Evolutionary conservation across 2,888 invertebrate species (phyloP), one percentile per base, ranked within the genome.

Genomic region (Drosophila barbarae): DNA sequence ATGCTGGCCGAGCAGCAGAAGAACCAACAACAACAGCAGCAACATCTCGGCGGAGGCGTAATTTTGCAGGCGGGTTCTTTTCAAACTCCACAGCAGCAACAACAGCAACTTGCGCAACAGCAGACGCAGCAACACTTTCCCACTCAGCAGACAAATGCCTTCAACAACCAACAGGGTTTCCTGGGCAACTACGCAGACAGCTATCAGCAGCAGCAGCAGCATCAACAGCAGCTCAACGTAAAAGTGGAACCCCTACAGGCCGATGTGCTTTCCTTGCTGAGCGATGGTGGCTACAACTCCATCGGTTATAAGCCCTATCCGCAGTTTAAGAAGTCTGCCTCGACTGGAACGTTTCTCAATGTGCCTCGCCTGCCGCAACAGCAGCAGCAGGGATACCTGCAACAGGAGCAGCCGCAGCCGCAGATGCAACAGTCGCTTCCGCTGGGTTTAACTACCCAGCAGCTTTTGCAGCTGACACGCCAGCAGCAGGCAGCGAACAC

Each of bases 1-100:
- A 87, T 90, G 87, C 60, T 90, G 53, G 89, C 89, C 9, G 89
- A 90, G 69, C 87, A 89, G 52, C 86, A 88, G 28, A 86, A 85
- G 64, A 86, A 83, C 55, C 85, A 85, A 21, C 74, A 85, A 49
- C 66, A 84, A 38, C 79, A 85, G 51, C 66, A 84, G 36, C 80
- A 73, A 21, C 84, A 44, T 35, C 39, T 77, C 9, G 51, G 58
- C 15, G 72, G 60, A 1, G 82, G 74, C 32, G 83, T 73, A 26
- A 76, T 71, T 5, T 56, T 83, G 66, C 84, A 77, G 47, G 41
- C 82, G 36, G 56, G 55, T 59, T 50, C 69, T 49, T 82, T 75
- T 60, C 78, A 87, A 57, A 50, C 76, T 21, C 71, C 85, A 32
- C 79, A 81, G 50, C 77, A 78, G 41, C 76, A 76, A 30, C 68